Conservation (phyloP, 2,888 invertebrate species). For the Synergus umbraculus region DNA sequence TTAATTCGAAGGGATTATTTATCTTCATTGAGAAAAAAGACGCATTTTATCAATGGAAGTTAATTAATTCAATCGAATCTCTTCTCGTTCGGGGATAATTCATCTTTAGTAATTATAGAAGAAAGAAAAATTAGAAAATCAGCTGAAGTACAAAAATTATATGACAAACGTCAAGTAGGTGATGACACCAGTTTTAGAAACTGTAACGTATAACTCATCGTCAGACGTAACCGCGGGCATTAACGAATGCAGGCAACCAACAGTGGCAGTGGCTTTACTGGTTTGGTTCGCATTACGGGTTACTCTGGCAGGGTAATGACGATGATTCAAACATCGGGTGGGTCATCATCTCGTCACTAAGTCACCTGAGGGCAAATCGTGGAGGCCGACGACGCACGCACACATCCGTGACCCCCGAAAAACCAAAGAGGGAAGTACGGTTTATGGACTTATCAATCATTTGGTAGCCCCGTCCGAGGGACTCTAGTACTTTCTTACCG, state of each 20-base stretch:
- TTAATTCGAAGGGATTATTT: background rate
- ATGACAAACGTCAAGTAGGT: constrained; percentile 10
- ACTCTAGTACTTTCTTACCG: constrained; percentile 61
- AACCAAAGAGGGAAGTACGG: constrained; percentile 62
- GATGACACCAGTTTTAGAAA: constrained; percentile 18
- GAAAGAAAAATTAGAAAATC: too few relatives aligned
- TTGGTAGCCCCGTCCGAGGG: constrained; percentile 69
- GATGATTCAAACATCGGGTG: constrained; percentile 73
- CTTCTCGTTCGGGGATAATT: too few relatives aligned
- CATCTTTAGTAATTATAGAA: background rate
- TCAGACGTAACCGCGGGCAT: background rate
- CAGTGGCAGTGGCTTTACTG: constrained; percentile 73
- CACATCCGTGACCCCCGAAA: constrained; percentile 56
- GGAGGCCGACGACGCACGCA: constrained; percentile 58
- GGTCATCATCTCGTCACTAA: constrained; percentile 77
- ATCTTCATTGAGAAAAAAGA: background rate
- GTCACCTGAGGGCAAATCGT: constrained; percentile 74
- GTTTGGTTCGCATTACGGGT: constrained; percentile 72
- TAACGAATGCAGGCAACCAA: constrained; percentile 59
- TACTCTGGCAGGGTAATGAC: constrained; percentile 74
- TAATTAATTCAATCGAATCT: background rate
- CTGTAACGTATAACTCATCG: constrained; percentile 17
- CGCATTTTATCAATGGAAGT: background rate
- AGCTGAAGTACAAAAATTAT: background rate
- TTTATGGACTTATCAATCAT: constrained; percentile 78